These are phyloP conservation scores for Proterorhinus semilunaris DNA, from an alignment of 2,113 vertebrate species.

Conservation along the genomic window DNA sequence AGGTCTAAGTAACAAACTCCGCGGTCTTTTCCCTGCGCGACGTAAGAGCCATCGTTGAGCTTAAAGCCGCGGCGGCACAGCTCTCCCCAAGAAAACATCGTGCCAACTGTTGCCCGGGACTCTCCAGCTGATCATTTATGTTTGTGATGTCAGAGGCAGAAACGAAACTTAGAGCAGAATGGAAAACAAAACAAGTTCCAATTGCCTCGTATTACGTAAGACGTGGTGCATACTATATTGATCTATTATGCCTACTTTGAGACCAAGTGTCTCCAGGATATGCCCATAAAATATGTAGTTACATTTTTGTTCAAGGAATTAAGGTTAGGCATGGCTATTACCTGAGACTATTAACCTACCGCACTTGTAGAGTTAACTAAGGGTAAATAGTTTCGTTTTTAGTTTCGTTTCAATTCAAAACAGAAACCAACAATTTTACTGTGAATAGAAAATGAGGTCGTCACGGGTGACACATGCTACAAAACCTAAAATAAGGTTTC, in stretches of 20 bases:
- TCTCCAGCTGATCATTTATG: background rate
- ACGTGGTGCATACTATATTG: too few species aligned
- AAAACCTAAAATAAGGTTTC: too few species aligned
- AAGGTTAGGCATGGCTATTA: too few species aligned
- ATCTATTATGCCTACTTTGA: too few species aligned
- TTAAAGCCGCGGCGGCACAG: constrained; percentile 31
- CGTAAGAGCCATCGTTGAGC: background rate
- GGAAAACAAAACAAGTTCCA: constrained; percentile 29
- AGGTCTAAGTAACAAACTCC: background rate
- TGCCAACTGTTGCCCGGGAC: background rate
- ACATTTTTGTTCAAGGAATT: too few species aligned
- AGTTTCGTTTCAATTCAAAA: background rate
- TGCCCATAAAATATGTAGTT: too few species aligned
- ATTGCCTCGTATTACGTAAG: background rate
- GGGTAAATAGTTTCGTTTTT: background rate
- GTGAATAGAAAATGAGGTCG: too few species aligned
- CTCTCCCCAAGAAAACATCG: constrained; percentile 56
- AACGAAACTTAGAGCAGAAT: constrained; percentile 29
- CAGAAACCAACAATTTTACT: too few species aligned
- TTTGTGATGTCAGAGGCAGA: background rate
- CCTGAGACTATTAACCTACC: too few species aligned
- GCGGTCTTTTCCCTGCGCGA: background rate
- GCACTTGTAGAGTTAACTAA: too few species aligned
- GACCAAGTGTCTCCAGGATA: too few species aligned
- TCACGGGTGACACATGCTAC: too few species aligned